Conservation (phyloP, 2,888 invertebrate species). For the Scaptomyza flava region DNA sequence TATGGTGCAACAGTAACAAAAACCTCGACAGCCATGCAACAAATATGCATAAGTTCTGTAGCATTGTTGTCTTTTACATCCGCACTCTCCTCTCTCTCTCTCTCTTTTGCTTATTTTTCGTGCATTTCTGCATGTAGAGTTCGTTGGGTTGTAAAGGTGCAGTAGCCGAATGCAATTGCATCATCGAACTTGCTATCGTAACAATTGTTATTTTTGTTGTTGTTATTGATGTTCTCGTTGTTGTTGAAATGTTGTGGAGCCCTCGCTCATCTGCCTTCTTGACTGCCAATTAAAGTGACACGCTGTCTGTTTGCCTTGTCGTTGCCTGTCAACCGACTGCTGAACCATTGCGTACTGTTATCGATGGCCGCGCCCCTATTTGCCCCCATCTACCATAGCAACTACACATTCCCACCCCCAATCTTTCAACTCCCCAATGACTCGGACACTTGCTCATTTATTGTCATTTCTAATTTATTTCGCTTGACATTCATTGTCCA, state of each 20-base stretch:
- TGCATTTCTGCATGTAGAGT: constrained; percentile 2
- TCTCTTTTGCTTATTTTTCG: not conserved
- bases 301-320: constrained; percentile 63
- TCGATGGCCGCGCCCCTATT: constrained; percentile 11
- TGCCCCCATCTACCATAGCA: not conserved
- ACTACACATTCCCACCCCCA: not conserved
- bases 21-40: constrained; percentile 47
- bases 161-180: constrained; percentile 41
- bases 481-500: constrained; percentile 76
- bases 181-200: constrained; percentile 9
- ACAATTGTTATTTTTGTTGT: constrained; percentile 7
- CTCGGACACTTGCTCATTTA: constrained; percentile 72
- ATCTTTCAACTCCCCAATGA: constrained; percentile 19
- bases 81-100: not conserved
- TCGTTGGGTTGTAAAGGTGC: constrained; percentile 13
- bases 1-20: constrained; percentile 39
- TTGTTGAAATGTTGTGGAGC: constrained; percentile 19
- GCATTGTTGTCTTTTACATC: constrained; percentile 8
- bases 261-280: constrained; percentile 49
- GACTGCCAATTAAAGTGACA: constrained; percentile 69
- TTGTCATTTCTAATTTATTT: constrained; percentile 79
- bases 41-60: constrained; percentile 62
- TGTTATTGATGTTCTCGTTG: not conserved
- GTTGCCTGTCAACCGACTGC: constrained; percentile 59
- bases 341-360: constrained; percentile 34